Base-by-base conservation (phyloP, 1,140 invertebrate species). In the Anoplolepis gracilipes region DNA sequence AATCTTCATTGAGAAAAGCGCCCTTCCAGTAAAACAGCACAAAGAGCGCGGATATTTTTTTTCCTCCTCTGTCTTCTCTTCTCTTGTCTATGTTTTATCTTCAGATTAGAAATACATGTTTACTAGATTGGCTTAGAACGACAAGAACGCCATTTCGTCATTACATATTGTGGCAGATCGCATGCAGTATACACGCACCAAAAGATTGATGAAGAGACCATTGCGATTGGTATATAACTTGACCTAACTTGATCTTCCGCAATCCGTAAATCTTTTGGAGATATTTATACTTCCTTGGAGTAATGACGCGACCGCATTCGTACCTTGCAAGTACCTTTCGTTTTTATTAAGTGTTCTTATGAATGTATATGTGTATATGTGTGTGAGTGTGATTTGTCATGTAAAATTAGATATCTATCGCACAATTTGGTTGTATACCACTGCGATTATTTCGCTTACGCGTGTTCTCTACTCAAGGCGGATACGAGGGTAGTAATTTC, bases 391-490 rank as follows among this genome's bases (percentile, higher is more conserved):
- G 30, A 61, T 75, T 85, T 90, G 85, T 87, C 82, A 85, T 89
- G 76, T 90, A 87, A 88, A 87, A 88, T 89, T 90, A 75, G 84
- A 78, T 89, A 85, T 87, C 85, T 86, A 86, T 85, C 87, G 84
- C 87, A 87, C 87, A 85, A 86, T 88, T 89, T 90, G 90, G 88
- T 86, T 88, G 79, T 76, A 86, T 73, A 67, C 85, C 65, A 62
- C 87, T 82, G 57, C 57, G 84, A 65, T 67, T 79, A 85, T 89
- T 87, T 79, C 69, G 67, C 67, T 86, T 85, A 90, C 61, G 62
- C 86, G 79, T 86, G 81, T 81, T 77, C 61, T 79, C 76, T 79
- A 78, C 70, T 70, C 73, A 64, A 65, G 72, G 75, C 82, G 85
- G 67, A 87, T 86, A 87, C 75, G 69, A 85, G 78, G 81, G 65